These are phyloP conservation scores for Limnephilus auricula DNA, from an alignment of 2,888 invertebrate species.

Conservation along the genomic window DNA sequence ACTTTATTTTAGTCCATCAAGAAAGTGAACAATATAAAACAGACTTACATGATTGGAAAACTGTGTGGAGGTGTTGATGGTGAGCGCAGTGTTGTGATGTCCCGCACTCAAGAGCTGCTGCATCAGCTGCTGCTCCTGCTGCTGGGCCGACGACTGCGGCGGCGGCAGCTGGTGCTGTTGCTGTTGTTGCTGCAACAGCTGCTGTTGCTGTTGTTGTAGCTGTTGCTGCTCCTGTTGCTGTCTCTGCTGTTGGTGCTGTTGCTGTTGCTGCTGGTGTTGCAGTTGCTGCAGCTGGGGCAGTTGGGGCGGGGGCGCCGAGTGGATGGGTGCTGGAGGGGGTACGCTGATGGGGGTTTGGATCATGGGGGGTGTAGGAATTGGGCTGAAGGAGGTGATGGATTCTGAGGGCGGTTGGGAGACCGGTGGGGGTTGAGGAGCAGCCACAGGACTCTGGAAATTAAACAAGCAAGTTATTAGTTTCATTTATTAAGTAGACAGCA, in stretches of 20 bases:
- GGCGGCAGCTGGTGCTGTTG: constrained; percentile 53
- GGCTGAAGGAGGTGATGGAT: constrained; percentile 25
- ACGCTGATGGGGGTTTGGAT: not conserved
- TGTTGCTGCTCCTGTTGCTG: constrained; percentile 53
- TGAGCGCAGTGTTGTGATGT: constrained; percentile 71
- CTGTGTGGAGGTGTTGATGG: constrained; percentile 76
- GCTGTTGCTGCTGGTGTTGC: constrained; percentile 67
- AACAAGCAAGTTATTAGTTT: not conserved
- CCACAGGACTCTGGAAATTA: constrained; percentile 68
- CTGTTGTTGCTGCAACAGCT: constrained; percentile 62
- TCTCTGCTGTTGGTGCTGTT: constrained; percentile 43
- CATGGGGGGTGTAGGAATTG: not conserved
- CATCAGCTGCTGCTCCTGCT: constrained; percentile 68
- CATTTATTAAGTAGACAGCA: too few relatives aligned
- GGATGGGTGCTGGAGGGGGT: constrained; percentile 62
- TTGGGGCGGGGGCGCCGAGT: constrained; percentile 68
- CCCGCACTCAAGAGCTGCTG: constrained; percentile 67
- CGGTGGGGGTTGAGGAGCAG: not conserved
- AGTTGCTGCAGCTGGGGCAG: constrained; percentile 65
- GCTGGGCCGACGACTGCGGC: constrained; percentile 57
- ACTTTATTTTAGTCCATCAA: too few relatives aligned
- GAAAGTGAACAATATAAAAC: not conserved
- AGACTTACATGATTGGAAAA: constrained; percentile 67
- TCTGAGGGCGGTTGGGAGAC: not conserved
- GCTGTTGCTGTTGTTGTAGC: constrained; percentile 61